Evolutionary conservation across 1,140 invertebrate genomes (phyloP), one percentile per base, ranked within the genome.

Genomic region (Apis florea): DNA sequence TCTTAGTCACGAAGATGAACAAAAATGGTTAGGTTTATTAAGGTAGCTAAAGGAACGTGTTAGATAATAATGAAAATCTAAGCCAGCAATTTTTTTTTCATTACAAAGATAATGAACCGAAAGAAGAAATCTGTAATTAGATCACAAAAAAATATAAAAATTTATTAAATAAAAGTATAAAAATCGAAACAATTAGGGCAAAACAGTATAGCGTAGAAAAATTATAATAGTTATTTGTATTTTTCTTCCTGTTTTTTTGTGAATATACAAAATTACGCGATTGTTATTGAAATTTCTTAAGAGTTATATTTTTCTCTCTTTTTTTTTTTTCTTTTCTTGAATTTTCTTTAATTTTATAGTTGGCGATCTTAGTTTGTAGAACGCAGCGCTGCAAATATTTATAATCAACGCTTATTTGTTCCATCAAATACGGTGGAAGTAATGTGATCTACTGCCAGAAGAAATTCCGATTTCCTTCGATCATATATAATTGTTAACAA

Each of bases 361-460:
- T 26, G 59, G 17, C 47, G 58, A 24, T 51, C 10, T 74, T 26
- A 80, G 58, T 59, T 53, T 24, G 24, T 51, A 63, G 68, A 40
- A 72, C 6, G 4, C 13, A 58, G 47, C 67, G 68, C 40, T 73
- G 24, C n/a, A 21, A 56, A 64, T 24, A 5, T 53, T 54, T 54
- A 63, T 61, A 63, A 71, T 63, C 58, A 58, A 79, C 70, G 69
- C 69, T 73, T 79, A 72, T 49, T 77, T 77, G 64, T 77, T 69
- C 75, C 17, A 66, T 67, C 74, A 21, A 13, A 8, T 15, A 59
- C 31, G 51, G 77, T 61, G 72, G 74, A 70, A 66, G 19, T 61
- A 66, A 69, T 11, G 70, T 26, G 51, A 80, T 47, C 53, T 86
- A 86, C 76, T 85, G 82, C 83, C 83, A 84, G 72, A 61, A 82